These are phyloP conservation scores for Turritopsis dohrnii DNA, from an alignment of 30 jellyfish, hydroid and myxozoan species.

Conservation along the genomic window DNA sequence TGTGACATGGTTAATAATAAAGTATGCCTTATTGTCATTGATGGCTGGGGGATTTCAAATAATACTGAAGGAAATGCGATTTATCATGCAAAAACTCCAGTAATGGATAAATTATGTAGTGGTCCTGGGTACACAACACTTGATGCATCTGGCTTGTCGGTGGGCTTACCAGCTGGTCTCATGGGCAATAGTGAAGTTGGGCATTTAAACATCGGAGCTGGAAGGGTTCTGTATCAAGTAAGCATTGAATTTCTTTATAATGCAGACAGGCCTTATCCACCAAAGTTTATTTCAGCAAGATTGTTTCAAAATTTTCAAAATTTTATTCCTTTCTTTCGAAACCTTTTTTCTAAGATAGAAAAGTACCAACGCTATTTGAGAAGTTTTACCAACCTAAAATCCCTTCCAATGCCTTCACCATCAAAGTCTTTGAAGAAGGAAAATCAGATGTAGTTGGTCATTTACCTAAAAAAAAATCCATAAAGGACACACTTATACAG, in stretches of 20 bases:
- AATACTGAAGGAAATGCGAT: conserved; percentile 98
- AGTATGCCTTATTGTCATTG: conserved; percentile 95
- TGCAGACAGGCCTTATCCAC: not conserved
- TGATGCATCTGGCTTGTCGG: conserved; percentile 97
- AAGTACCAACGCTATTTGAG: no score
- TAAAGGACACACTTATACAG: no score
- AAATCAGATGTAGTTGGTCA: no score
- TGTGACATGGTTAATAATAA: conserved; percentile 44
- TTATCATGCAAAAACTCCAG: conserved; percentile 94
- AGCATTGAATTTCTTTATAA: not conserved
- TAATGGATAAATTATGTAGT: conserved; percentile 87
- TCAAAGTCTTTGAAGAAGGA: no score
- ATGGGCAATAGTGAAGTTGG: conserved; percentile 99
- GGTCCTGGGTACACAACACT: conserved; percentile 85
- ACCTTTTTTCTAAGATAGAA: no score
- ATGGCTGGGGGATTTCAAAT: conserved; percentile 98
- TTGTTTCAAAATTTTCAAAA: not conserved
- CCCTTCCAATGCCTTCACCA: no score
- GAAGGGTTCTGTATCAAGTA: conserved; percentile 84
- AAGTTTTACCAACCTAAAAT: no score
- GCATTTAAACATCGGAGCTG: conserved; percentile 98
- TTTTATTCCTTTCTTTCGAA: no score
- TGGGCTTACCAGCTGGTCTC: conserved; percentile 97
- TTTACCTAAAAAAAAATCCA: no score
- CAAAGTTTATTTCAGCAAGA: not conserved